Evolutionary conservation across 2,113 vertebrate species (phyloP).

Genomic region (Paradoxurus hermaphroditus): DNA sequence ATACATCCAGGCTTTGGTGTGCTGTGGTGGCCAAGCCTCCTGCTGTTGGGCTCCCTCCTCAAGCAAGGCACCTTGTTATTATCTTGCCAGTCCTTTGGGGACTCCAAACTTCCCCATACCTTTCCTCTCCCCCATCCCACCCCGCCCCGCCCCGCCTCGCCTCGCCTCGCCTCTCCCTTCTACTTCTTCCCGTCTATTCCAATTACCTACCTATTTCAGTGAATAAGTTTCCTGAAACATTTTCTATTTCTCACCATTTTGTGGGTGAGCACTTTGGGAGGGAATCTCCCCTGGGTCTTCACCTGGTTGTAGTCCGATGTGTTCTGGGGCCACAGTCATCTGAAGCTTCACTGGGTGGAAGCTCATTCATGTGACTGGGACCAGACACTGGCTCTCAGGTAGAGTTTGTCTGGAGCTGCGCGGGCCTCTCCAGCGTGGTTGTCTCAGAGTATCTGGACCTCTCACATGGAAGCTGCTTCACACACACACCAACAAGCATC

Average conservation of each 20-base stretch:
- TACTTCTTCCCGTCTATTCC: not conserved
- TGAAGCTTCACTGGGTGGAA: not conserved
- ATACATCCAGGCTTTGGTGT: not conserved
- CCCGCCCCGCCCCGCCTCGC: too few relatives aligned
- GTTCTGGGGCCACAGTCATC: not conserved
- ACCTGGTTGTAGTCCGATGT: not conserved
- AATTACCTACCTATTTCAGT: not conserved
- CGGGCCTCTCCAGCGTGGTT: not conserved
- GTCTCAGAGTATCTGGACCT: not conserved
- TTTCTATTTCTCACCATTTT: not conserved
- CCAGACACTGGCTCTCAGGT: not conserved
- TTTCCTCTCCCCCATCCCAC: not conserved
- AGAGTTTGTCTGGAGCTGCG: not conserved
- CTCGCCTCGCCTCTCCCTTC: too few relatives aligned
- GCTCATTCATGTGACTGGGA: not conserved
- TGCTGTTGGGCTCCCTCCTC: not conserved
- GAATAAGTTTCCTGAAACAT: not conserved
- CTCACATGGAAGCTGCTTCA: not conserved
- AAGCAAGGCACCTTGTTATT: not conserved
- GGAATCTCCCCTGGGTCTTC: not conserved
- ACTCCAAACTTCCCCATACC: not conserved
- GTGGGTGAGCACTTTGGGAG: not conserved
- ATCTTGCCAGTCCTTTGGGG: not conserved
- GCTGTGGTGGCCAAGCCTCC: not conserved
- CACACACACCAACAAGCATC: not conserved